These are phyloP conservation scores for Drosophila bocqueti DNA, from an alignment of 1,140 invertebrate genomes.

Conservation along the genomic window DNA sequence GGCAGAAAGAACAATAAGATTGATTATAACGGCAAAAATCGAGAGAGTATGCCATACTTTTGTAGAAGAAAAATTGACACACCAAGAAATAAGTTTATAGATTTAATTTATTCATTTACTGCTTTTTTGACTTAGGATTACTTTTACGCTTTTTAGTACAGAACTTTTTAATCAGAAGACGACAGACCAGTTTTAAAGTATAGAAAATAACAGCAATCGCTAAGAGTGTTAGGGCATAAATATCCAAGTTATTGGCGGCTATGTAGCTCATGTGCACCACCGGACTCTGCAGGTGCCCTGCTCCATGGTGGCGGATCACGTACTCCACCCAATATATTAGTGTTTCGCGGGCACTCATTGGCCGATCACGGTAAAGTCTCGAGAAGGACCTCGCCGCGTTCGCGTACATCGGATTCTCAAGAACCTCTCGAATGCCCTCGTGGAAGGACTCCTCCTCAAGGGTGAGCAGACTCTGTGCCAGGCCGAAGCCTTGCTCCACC, in stretches of 20 bases:
- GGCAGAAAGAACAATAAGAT: neutral
- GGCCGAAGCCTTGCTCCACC: slow-evolving; percentile 50
- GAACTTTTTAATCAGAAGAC: neutral
- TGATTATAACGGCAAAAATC: neutral
- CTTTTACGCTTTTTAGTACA: neutral
- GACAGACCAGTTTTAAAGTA: slow-evolving; percentile 3
- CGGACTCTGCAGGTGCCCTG: slow-evolving; percentile 65
- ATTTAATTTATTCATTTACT: neutral
- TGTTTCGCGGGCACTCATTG: slow-evolving; percentile 68
- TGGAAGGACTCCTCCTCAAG: slow-evolving; percentile 85
- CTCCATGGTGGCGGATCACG: slow-evolving; percentile 85
- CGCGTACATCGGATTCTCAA: slow-evolving; percentile 60
- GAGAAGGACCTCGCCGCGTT: slow-evolving; percentile 54
- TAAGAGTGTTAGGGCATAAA: slow-evolving; percentile 31
- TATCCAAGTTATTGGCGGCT: slow-evolving; percentile 57
- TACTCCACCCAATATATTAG: slow-evolving; percentile 85
- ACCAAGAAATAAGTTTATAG: no score
- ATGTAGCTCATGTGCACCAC: slow-evolving; percentile 81
- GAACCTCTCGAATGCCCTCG: slow-evolving; percentile 39
- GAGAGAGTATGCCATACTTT: neutral
- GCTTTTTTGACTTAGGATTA: neutral
- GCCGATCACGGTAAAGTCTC: slow-evolving; percentile 67
- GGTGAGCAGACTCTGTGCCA: slow-evolving; percentile 76
- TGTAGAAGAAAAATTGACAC: neutral
- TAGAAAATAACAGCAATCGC: neutral